Conservation (phyloP, 2,797 vertebrate species). For the Hapalemur alaotrensis region DNA sequence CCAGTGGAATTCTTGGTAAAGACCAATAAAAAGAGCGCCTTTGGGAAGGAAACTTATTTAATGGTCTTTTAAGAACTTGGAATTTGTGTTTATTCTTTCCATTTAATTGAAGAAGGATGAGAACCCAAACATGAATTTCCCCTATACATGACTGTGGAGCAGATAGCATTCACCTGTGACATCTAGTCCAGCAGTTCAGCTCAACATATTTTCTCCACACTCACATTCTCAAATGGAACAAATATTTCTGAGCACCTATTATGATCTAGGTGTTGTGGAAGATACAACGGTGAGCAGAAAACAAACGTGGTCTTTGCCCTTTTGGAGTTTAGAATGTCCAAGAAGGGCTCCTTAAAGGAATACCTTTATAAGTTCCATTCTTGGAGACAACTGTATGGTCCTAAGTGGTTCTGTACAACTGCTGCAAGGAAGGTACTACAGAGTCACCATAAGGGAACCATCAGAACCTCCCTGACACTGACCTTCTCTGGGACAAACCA, state of each 20-base stretch:
- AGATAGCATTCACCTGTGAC: neutral
- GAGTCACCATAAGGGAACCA: neutral
- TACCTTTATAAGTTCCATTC: neutral
- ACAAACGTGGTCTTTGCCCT: neutral
- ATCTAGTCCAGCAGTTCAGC: neutral
- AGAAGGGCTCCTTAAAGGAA: neutral
- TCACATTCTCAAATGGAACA: neutral
- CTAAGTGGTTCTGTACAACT: neutral
- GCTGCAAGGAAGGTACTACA: fast-evolving
- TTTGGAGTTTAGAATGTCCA: neutral
- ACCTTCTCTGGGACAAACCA: neutral
- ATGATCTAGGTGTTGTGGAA: neutral
- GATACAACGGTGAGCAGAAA: neutral
- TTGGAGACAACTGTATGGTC: neutral
- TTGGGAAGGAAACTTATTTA: neutral
- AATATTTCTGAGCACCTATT: neutral
- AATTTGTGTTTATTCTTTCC: neutral
- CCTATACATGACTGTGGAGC: neutral
- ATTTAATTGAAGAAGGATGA: neutral
- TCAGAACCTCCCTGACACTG: neutral
- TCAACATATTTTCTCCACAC: neutral
- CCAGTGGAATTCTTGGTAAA: neutral
- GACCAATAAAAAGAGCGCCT: neutral
- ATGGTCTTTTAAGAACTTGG: neutral
- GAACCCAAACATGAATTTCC: neutral